Percentiles rank a stretch among this genome's conserved stretches.
Conservation (phyloP, 1,140 invertebrate genomes). For the Rhopalosiphum maidis region DNA sequence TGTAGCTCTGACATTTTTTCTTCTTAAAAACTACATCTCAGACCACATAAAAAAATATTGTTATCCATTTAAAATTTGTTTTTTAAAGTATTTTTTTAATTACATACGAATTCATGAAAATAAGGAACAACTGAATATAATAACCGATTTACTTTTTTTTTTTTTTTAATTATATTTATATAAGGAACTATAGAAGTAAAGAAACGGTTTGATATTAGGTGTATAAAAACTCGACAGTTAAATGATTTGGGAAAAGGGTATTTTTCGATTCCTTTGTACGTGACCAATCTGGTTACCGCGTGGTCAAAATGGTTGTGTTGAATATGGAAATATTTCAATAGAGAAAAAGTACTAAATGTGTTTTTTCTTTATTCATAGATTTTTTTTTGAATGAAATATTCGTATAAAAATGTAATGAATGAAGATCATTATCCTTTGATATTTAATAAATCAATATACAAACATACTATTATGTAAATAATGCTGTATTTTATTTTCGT, state of each 20-base stretch:
- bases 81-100: not conserved
- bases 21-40: not conserved
- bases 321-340: conserved; percentile 21
- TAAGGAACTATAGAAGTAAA: not conserved
- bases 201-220: not conserved
- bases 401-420: not conserved
- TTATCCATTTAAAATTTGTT: not conserved
- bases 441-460: not conserved
- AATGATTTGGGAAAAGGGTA: not conserved
- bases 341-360: not conserved
- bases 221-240: not conserved
- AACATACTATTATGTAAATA: not conserved
- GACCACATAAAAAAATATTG: not conserved
- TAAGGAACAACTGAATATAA: not conserved
- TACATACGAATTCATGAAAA: not conserved
- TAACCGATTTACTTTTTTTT: not conserved
- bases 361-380: not conserved
- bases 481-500: not conserved
- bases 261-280: not conserved
- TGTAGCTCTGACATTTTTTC: not conserved
- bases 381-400: not conserved
- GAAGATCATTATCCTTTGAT: not conserved
- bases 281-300: not conserved
- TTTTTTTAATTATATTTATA: not conserved
- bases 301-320: not conserved